Evolutionary conservation across 2,113 vertebrate species (phyloP), one percentile per base, ranked within the genome.

Genomic region (Triplophysa siluroides): DNA sequence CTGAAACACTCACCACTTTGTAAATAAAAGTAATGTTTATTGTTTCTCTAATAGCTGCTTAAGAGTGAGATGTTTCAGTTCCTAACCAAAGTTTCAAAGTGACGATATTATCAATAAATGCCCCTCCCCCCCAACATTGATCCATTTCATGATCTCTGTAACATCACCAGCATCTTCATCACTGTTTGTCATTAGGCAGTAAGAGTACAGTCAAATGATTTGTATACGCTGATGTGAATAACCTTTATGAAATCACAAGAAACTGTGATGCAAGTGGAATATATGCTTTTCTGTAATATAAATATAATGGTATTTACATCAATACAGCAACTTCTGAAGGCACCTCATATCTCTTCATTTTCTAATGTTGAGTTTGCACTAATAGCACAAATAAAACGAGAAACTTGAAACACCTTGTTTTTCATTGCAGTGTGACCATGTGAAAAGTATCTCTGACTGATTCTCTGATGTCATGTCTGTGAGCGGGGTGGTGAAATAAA

Each of bases 291-390:
- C 41, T 69, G 16, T 21, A 10, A 69, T 52, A 60, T 13, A 21
- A 66, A 33, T 66, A 50, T 54, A 67, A 78, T n/a, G 12, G 33
- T 7, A 21, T 73, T 26, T 63, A 41, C 23, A 72, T 38, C 78
- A 58, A 2, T 69, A n/a, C 43, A 38, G 33, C 33, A 38, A 64
- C 45, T 1, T 69, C 33, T 60, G 13, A 18, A 56, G 12, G 38
- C 63, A 69, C 50, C 18, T 58, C 16, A 8, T 60, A 69, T 58
- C n/a, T 60, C 64, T 84, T 87, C 86, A 76, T 89, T 88, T 90
- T 93, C 91, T 90, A 89, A 90, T 95, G 93, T 96, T 93, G 93
- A 93, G 86, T 93, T 86, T 93, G 90, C 94, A 91, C 93, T 91
- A 86, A 88, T 88, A 81, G 89, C 47, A 78, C 45, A 77, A 86